Conservation (phyloP, 2,888 invertebrate genomes). For the Coenonympha arcania region DNA sequence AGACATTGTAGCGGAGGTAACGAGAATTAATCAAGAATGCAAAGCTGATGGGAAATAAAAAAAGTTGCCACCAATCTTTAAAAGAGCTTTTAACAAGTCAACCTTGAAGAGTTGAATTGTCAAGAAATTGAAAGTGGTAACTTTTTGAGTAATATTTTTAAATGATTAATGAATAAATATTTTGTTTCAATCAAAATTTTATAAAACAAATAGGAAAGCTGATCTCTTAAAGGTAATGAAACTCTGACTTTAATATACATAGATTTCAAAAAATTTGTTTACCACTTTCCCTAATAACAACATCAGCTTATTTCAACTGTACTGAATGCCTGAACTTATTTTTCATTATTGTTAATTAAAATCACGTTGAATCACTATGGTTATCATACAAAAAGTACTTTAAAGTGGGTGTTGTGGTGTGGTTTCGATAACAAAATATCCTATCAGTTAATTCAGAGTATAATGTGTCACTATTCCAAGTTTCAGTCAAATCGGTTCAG, state of each 20-base stretch:
- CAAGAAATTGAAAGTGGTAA: constrained; percentile 24
- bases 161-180: not conserved
- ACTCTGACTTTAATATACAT: constrained; percentile 4
- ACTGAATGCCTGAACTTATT: constrained; percentile 20
- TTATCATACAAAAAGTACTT: too few species aligned
- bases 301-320: constrained; percentile 29
- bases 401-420: too few species aligned
- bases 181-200: not conserved
- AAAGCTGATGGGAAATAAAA: not conserved
- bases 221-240: not conserved
- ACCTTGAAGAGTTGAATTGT: constrained; percentile 12
- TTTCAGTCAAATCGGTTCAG: too few species aligned
- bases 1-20: not conserved
- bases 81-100: constrained; percentile 9
- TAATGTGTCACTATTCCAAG: too few species aligned
- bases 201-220: not conserved
- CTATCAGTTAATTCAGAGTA: too few species aligned
- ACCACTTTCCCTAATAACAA: constrained; percentile 32
- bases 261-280: constrained; percentile 19
- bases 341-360: not conserved
- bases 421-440: too few species aligned
- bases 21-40: constrained; percentile 2
- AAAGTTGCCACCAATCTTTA: constrained; percentile 22
- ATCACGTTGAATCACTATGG: too few species aligned
- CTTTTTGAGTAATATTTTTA: not conserved